phyloP scores from a whole-genome alignment of 2,888 invertebrate genomes.

The Sinohyriopsis cumingii region DNA sequence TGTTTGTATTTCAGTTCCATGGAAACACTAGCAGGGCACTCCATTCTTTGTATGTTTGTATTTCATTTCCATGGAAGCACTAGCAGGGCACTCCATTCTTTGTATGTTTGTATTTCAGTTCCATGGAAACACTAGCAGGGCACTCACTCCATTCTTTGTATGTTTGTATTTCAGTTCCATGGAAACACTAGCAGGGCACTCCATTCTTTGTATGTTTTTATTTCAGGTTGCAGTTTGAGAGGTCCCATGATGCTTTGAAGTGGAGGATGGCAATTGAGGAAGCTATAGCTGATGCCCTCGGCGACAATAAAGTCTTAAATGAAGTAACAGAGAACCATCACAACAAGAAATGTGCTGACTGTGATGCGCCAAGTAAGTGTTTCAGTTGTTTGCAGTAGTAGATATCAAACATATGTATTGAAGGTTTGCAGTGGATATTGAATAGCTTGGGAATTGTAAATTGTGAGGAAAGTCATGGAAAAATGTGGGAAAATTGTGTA shows the following conservation, averaged over 20 bases:
- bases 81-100: too few species aligned
- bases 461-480: too few species aligned
- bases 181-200: too few species aligned
- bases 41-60: neutral
- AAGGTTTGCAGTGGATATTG: too few species aligned
- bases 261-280: conserved; percentile 70
- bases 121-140: too few species aligned
- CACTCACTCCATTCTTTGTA: too few species aligned
- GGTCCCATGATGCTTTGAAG: conserved; percentile 53
- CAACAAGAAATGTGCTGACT: conserved; percentile 83
- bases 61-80: too few species aligned
- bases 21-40: too few species aligned
- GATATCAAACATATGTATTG: too few species aligned
- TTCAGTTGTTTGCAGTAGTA: too few species aligned
- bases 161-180: neutral
- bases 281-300: conserved; percentile 65
- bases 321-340: conserved; percentile 65
- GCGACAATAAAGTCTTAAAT: conserved; percentile 65
- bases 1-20: neutral
- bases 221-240: conserved; percentile 64
- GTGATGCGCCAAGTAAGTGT: conserved; percentile 84
- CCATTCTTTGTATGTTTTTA: neutral
- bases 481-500: too few species aligned
- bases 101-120: neutral
- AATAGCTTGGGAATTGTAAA: too few species aligned